Evolutionary conservation across 2,797 vertebrate species (phyloP), one percentile per base, ranked within the genome.

Genomic region (Alauda arvensis): DNA sequence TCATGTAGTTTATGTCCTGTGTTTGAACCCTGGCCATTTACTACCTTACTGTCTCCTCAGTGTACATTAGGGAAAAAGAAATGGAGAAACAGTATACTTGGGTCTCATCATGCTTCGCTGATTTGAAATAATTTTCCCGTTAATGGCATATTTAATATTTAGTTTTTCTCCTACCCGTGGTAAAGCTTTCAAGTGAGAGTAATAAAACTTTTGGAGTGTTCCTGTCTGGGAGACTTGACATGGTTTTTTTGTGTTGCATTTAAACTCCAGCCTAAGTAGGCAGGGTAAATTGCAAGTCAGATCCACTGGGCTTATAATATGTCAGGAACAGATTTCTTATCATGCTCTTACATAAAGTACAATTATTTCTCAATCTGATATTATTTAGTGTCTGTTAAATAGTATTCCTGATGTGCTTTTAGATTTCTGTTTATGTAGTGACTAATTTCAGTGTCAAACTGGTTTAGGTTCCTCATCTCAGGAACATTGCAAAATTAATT

Each of bases 61-160:
- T 26, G 33, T 67, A 53, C 60, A n/a, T 74, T 72, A 88, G 28
- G 10, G 77, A 63, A 79, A 83, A 85, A 79, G 71, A 69, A 83
- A 55, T 52, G 23, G 65, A 48, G 61, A 75, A 91, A 77, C 43
- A 33, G 67, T 88, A 21, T 72, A 45, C 76, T 81, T 60, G 59
- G 52, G 70, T 82, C 82, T 84, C 12, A 40, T 75, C 65, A 21
- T 70, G 77, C 88, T 89, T 94, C 53, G 42, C 61, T 86, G 85
- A 80, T 87, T 85, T 74, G 71, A 87, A 90, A 85, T 92, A 63
- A 52, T 89, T 90, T 80, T 85, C 62, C 76, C 7, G 2, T 77
- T 95, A 93, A 92, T 87, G 83, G 45, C 3, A 8, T 83, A 77
- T 83, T 90, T 92, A 92, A 87, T 91, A 89, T 70, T 93, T 92